These are phyloP conservation scores for Amblyraja radiata DNA, from an alignment of 2,797 vertebrate species.

Conservation along the genomic window DNA sequence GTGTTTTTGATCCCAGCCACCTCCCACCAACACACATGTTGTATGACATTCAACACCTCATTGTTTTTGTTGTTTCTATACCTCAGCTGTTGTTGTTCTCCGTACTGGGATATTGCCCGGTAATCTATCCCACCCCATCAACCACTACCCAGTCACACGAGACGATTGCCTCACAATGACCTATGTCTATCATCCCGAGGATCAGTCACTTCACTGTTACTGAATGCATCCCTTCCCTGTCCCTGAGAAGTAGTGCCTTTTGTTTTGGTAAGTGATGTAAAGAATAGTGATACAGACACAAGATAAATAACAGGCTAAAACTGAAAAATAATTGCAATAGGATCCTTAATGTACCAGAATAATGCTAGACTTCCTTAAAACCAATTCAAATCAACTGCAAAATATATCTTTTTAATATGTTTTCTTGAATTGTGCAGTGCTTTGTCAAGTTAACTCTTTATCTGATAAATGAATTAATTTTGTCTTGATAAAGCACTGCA, in stretches of 20 bases:
- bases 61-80: too few relatives aligned
- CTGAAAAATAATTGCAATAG: conserved; percentile 6
- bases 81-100: too few relatives aligned
- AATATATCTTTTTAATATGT: conserved; percentile 36
- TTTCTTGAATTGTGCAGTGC: neutral
- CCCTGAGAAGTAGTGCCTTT: neutral
- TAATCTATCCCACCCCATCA: too few relatives aligned
- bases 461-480: too few relatives aligned
- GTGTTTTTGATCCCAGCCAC: neutral
- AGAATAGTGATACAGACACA: neutral
- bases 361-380: conserved; percentile 28
- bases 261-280: neutral
- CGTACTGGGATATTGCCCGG: too few relatives aligned
- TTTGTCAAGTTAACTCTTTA: too few relatives aligned
- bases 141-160: neutral
- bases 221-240: neutral
- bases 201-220: neutral
- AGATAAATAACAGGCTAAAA: neutral
- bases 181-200: neutral
- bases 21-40: too few relatives aligned
- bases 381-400: conserved; percentile 44
- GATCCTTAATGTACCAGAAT: neutral
- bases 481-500: neutral
- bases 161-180: neutral
- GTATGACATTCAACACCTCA: too few relatives aligned